phyloP scores from a whole-genome alignment of 2,888 invertebrate genomes.

The Drosophila ezoana region DNA sequence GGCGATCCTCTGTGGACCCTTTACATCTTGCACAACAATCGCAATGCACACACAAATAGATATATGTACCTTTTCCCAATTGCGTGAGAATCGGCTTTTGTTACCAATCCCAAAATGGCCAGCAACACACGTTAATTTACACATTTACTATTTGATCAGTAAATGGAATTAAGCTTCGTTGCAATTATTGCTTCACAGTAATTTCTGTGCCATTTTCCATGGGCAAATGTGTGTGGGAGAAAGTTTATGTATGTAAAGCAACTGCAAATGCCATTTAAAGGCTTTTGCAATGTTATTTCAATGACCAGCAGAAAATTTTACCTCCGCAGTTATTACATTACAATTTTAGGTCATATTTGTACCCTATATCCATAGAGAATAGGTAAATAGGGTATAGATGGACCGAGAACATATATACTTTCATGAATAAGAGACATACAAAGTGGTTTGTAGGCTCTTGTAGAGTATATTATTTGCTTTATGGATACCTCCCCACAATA shows the following conservation, averaged over 20 bases:
- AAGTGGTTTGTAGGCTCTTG: too few species aligned
- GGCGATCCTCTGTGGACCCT: constrained; percentile 17
- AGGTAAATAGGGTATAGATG: too few species aligned
- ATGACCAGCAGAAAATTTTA: not conserved
- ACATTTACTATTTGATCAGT: constrained; percentile 69
- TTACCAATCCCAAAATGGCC: not conserved
- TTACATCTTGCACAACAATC: constrained; percentile 32
- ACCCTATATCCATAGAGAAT: too few species aligned
- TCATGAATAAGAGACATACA: too few species aligned
- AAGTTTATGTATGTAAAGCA: not conserved
- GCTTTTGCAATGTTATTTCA: not conserved
- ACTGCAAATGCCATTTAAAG: constrained; percentile 2
- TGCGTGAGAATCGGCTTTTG: constrained; percentile 37
- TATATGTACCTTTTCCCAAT: constrained; percentile 5
- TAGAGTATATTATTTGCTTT: too few species aligned
- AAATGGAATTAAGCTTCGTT: constrained; percentile 58
- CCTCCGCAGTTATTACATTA: not conserved
- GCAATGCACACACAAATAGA: constrained; percentile 9
- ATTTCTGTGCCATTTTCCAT: constrained; percentile 7
- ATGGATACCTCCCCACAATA: too few species aligned
- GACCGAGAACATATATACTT: too few species aligned
- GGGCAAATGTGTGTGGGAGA: constrained; percentile 1
- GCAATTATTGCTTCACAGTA: constrained; percentile 33
- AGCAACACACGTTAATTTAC: constrained; percentile 39
- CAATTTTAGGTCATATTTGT: not conserved